Base-by-base conservation (phyloP, 2,113 vertebrate genomes). In the Centropus bengalensis region DNA sequence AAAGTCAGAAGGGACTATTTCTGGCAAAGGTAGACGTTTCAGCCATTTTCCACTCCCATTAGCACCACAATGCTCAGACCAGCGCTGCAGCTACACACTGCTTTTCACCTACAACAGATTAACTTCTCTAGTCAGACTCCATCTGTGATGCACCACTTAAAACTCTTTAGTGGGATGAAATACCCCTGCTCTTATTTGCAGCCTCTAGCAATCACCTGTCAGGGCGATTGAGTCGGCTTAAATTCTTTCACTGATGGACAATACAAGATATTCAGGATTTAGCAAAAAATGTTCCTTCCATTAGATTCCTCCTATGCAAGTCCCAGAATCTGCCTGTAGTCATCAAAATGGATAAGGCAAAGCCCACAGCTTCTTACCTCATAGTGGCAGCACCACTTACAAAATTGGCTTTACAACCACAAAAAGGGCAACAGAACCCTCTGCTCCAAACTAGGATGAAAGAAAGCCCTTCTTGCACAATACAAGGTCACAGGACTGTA, bases 151-250 rank as follows among this genome's bases (percentile, higher is more conserved):
- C 14, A 86, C 58, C 55, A 93, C 82, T 93, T 95, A 90, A 90
- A 93, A 95, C 74, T 86, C 91, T 68, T 91, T 4, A 67, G 59
- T 58, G n/a, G 86, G 70, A 85, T 70, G 42, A 89, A 89, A 82
- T 21, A 59, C 66, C 49, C 79, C 68, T 22, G 10, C 77, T 83
- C 44, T 15, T 28, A 78, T 87, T 88, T 82, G 67, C 42, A 30
- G 59, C 88, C 82, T 86, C 86, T 30, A 86, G 86, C 89, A 93
- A 66, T 76, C 67, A 88, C 71, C 76, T 66, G 67, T 86, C 45
- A 83, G 42, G 30, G 47, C 45, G 73, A 76, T 88, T 80, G 24
- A 83, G 63, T 23, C 58, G 49, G 36, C 30, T 93, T 91, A 88
- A 89, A 69, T 76, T 63, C 58, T 60, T 90, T 85, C 40, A 71